A percentile compares a stretch with the other conserved stretches of the same genome.
These are phyloP conservation scores for Gyrodactylus bullatarudis DNA, from an alignment of 1,140 invertebrate species.

Conservation along the genomic window DNA sequence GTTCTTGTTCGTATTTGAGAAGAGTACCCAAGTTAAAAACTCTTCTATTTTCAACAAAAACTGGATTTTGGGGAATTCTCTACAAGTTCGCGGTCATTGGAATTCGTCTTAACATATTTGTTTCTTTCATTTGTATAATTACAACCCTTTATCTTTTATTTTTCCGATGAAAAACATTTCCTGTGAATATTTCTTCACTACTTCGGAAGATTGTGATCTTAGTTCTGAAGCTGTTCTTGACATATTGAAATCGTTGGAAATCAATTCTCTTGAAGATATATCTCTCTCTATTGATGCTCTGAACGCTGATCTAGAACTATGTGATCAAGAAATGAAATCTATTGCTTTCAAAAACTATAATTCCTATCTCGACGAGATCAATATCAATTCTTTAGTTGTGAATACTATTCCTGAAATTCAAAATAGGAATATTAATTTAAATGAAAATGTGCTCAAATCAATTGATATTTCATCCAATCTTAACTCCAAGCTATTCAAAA, in stretches of 20 bases:
- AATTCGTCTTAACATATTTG: slow-evolving; percentile 15
- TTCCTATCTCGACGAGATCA: neutral
- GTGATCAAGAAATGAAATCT: neutral
- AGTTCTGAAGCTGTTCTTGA: no score
- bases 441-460: neutral
- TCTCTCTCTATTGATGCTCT: neutral
- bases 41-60: slow-evolving; percentile 19
- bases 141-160: slow-evolving; percentile 15
- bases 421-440: neutral
- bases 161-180: neutral
- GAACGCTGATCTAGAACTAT: neutral
- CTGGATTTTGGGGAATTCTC: slow-evolving; percentile 19
- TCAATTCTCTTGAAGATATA: neutral
- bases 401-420: neutral
- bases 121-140: slow-evolving; percentile 14
- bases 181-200: neutral
- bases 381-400: neutral
- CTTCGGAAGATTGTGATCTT: no score
- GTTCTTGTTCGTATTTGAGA: slow-evolving; percentile 19
- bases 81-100: slow-evolving; percentile 21
- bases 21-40: slow-evolving; percentile 16
- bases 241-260: no score
- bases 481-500: neutral
- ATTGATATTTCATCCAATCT: neutral
- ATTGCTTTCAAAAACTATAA: neutral